Conservation (phyloP, 2,113 vertebrate genomes). For the Odocoileus virginianus region DNA sequence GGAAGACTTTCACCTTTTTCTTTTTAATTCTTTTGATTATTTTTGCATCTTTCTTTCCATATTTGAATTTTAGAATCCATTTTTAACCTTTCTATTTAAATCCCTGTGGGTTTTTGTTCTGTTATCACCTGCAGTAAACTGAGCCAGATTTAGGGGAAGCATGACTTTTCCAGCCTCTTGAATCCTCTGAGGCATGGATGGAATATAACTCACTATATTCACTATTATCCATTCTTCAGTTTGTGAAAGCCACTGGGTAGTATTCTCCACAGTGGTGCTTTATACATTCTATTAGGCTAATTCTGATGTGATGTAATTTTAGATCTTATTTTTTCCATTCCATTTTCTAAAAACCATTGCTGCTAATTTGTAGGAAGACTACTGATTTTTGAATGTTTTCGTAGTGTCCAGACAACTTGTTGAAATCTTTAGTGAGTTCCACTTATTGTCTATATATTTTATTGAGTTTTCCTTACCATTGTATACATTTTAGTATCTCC, state of each 20-base stretch:
- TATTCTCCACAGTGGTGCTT: neutral
- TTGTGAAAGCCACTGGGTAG: neutral
- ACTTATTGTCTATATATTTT: neutral
- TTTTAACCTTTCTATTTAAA: neutral
- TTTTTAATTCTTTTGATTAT: neutral
- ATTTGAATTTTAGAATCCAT: neutral
- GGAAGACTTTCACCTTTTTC: neutral
- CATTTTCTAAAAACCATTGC: neutral
- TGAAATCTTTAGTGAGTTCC: neutral
- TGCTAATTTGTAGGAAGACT: neutral
- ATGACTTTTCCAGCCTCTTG: fast-evolving
- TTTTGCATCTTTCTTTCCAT: neutral
- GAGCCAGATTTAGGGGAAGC: neutral
- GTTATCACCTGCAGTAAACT: neutral
- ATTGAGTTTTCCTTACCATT: neutral
- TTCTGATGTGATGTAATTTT: neutral
- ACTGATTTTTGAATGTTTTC: neutral
- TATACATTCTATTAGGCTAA: neutral
- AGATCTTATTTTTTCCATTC: neutral
- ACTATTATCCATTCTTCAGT: no score
- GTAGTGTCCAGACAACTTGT: neutral
- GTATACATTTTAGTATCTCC: neutral
- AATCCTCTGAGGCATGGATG: fast-evolving
- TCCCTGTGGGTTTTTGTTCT: neutral
- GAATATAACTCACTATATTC: fast-evolving